Evolutionary conservation across 2,888 invertebrate species (phyloP), one percentile per base, ranked within the genome.

Genomic region (Pheosia tremula): DNA sequence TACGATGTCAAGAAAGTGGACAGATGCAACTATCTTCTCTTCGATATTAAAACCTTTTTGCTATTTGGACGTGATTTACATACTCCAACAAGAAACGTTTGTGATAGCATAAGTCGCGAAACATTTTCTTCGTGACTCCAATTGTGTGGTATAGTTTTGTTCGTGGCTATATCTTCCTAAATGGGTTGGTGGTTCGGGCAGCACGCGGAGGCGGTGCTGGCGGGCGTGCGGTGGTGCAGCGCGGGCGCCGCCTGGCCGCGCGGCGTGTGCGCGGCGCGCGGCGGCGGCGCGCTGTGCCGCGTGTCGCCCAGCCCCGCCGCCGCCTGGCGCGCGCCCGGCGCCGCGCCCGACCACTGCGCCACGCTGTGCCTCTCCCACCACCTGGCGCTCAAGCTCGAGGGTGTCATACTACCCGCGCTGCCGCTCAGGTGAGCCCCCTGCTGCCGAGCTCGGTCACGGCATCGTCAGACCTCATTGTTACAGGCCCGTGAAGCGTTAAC

Each of bases 381-480:
- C 73, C 94, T 99, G 64, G 98, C 98, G 0, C 95, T 99, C 38
- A 98, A 98, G 93, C 97, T 99, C 3, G 99, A 99, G 89, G 99
- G 99, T 0, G 98, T 99, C 5, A 73, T 98, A 57, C 96, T 78
- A 96, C 98, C 66, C 50, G 78, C 84, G 94, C 95, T 70, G 95
- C 96, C 66, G 96, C 97, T 64, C 95, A 96, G 74, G 94, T 98
- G 45, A 96, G 13, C 49, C 45, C 3, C 9, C 45, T 43, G 9
- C n/a, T 47, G 47, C 47, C 6, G 10, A 8, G 43, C 9, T 10
- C 43, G 7, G 7, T 10, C 3, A 9, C 43, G 9, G 5, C 39
- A 39, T 39, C 7, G 5, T 39, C 5, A 39, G 39, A 7, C 5
- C 39, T 39, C 39, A 24, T 24, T 24, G 24, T 24, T 24, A 24